A percentile compares a stretch with the other conserved stretches of the same genome.
These are phyloP conservation scores for Sebastes fasciatus DNA, from an alignment of 2,113 vertebrate genomes.

Conservation along the genomic window DNA sequence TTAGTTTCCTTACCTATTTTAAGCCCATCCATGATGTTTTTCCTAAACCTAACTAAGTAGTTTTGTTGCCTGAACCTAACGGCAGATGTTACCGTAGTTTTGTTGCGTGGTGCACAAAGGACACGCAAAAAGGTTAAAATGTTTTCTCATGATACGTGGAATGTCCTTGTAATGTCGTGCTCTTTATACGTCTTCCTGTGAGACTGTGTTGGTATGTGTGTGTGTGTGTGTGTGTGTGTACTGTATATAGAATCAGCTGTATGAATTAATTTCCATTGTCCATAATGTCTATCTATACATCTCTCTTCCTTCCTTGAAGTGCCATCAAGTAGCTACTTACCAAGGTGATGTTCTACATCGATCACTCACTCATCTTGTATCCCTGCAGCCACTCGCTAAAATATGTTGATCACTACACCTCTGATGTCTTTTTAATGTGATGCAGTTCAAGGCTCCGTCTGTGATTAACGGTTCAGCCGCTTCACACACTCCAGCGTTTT, in stretches of 20 bases:
- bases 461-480: not conserved
- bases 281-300: not conserved
- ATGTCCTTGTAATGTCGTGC: too few species aligned
- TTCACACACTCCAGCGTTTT: slow-evolving; percentile 7
- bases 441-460: slow-evolving; percentile 9
- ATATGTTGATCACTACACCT: slow-evolving; percentile 29
- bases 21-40: too few species aligned
- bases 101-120: too few species aligned
- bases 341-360: not conserved
- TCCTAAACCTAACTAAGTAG: too few species aligned
- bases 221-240: not conserved
- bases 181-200: too few species aligned
- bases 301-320: not conserved
- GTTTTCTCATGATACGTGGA: too few species aligned
- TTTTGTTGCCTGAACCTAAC: too few species aligned
- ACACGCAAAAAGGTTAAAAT: too few species aligned
- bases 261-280: not conserved
- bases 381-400: not conserved
- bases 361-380: slow-evolving; percentile 11
- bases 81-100: too few species aligned
- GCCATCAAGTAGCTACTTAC: not conserved
- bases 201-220: too few species aligned
- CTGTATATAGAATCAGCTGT: not conserved
- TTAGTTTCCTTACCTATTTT: too few species aligned
- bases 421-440: slow-evolving; percentile 22